Percentiles rank a stretch among this genome's conserved stretches.
Evolutionary conservation across 1,140 invertebrate genomes (phyloP).

Genomic region (Lycorma delicatula): DNA sequence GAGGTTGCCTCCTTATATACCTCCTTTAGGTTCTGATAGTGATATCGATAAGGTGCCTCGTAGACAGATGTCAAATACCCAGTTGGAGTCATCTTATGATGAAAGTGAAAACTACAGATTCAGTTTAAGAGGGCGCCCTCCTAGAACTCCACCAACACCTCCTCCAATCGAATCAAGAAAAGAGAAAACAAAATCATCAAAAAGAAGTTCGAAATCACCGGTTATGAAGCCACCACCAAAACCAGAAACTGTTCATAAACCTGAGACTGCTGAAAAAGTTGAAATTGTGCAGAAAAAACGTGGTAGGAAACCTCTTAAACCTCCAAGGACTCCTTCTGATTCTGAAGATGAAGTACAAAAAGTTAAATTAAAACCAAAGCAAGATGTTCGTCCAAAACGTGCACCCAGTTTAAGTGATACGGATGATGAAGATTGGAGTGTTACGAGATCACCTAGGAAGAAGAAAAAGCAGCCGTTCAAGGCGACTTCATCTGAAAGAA

Average conservation of each 20-base stretch:
- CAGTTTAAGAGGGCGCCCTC: neutral
- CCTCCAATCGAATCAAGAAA: neutral
- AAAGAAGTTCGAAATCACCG: no score
- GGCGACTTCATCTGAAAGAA: slow-evolving; percentile 18
- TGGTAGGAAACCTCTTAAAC: slow-evolving; percentile 20
- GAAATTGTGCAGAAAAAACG: slow-evolving; percentile 16
- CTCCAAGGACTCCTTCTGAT: slow-evolving; percentile 20
- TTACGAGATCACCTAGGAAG: slow-evolving; percentile 4
- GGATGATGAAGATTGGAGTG: slow-evolving; percentile 14
- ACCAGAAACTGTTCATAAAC: neutral
- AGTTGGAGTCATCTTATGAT: no score
- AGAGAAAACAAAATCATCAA: neutral
- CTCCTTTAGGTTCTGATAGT: no score
- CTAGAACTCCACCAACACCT: neutral
- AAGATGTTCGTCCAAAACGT: slow-evolving; percentile 11
- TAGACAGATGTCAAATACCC: no score
- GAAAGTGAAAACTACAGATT: no score
- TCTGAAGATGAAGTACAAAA: slow-evolving; percentile 25
- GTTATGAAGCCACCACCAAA: neutral
- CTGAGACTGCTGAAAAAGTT: neutral
- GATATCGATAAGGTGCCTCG: no score
- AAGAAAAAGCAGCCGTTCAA: slow-evolving; percentile 17
- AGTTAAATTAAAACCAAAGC: slow-evolving; percentile 13
- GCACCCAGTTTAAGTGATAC: slow-evolving; percentile 14
- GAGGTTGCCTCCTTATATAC: neutral